Evolutionary conservation across 2,888 invertebrate genomes (phyloP), one percentile per base, ranked within the genome.

Genomic region (Eupithecia abbreviata): DNA sequence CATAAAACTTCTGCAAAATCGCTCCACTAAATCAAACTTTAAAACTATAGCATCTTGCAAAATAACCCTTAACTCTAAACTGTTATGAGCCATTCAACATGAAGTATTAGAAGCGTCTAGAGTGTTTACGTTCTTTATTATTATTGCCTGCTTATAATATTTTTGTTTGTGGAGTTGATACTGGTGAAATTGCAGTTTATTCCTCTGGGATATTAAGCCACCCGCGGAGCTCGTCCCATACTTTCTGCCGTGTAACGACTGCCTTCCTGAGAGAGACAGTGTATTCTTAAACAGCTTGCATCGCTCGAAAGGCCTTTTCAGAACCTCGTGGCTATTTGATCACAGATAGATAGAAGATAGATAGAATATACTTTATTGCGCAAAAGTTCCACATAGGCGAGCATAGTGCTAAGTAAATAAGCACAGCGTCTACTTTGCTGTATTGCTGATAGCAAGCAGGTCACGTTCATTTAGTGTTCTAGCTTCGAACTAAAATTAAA

Each of bases 141-240:
- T 89, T 88, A 91, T 89, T 87, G 87, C 87, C 87, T 87, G 85
- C 85, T 90, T 88, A 89, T 90, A 92, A 91, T 92, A 91, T 92
- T 91, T 90, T 90, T 88, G 88, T 90, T 87, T 89, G 86, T 89
- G 86, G 84, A 87, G 85, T 86, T 88, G 87, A 90, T 92, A 86
- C 86, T 88, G 83, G 86, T 88, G 90, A 93, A 93, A 93, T 93
- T 92, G 93, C 92, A 88, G 86, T 89, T 82, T 89, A 87, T 89
- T 92, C 93, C 93, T 91, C 77, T 80, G 93, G 93, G 93, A 93
- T 91, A 93, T 92, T 92, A 91, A 89, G 84, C 89, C 89, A 86
- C 90, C 90, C 90, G 90, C 86, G 85, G 90, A 78, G 78, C 55
- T 78, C 84, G 88, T 88, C 87, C 85, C 85, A 82, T 83, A 85